These are phyloP conservation scores for Blomia tropicalis DNA, from an alignment of 2,888 invertebrate genomes.

Conservation along the genomic window DNA sequence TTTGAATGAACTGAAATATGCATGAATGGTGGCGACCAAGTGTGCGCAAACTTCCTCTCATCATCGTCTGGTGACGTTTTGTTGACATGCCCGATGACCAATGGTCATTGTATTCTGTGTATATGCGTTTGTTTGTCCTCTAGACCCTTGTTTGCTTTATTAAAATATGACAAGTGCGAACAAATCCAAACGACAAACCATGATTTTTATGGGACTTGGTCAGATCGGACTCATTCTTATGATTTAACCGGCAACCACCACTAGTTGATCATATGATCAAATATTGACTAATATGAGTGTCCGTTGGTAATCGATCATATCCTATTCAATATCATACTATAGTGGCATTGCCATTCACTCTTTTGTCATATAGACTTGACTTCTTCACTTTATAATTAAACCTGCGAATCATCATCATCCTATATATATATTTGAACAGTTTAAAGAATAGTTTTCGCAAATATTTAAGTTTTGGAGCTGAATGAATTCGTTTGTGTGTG, in stretches of 20 bases:
- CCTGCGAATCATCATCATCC: too few species aligned
- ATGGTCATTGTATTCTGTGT: background rate
- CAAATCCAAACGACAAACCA: background rate
- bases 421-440: too few species aligned
- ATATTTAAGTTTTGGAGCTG: too few species aligned
- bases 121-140: too few species aligned
- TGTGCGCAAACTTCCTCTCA: conserved; percentile 12
- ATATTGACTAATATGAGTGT: background rate
- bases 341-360: conserved; percentile 4
- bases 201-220: too few species aligned
- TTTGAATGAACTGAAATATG: background rate
- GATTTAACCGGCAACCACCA: background rate
- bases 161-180: background rate
- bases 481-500: too few species aligned
- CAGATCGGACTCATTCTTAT: too few species aligned
- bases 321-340: background rate
- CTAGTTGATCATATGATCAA: background rate
- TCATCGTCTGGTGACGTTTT: conserved; percentile 3
- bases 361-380: background rate
- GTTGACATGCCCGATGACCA: background rate
- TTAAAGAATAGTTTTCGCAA: too few species aligned
- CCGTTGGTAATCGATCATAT: conserved; percentile 8
- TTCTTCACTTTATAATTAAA: too few species aligned
- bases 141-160: background rate
- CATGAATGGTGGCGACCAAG: too few species aligned